A percentile compares a stretch with the other conserved stretches of the same genome.
Evolutionary conservation across 2,113 vertebrate species (phyloP).

Genomic region (Ellobius talpinus): DNA sequence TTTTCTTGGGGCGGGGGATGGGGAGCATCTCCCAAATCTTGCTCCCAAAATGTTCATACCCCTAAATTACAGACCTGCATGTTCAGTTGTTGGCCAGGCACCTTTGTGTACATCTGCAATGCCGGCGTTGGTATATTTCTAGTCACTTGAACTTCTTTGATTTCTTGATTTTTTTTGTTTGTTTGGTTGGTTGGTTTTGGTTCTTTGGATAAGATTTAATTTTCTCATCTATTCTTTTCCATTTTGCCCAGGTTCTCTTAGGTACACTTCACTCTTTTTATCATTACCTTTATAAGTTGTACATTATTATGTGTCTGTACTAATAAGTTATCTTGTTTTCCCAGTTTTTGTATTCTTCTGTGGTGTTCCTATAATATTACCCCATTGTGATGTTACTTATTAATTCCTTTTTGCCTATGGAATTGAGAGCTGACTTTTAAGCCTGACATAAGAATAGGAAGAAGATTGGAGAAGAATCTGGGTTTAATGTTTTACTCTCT

Average conservation of each 20-base stretch:
- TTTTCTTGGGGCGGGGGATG: neutral
- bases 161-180: neutral
- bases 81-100: neutral
- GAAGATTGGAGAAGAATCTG: neutral
- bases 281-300: neutral
- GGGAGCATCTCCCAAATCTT: neutral
- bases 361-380: neutral
- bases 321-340: neutral
- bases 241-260: neutral
- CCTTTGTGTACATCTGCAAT: neutral
- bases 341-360: neutral
- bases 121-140: neutral
- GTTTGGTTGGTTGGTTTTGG: neutral
- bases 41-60: neutral
- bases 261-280: neutral
- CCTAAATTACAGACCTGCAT: neutral
- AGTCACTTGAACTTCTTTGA: neutral
- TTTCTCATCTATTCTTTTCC: neutral
- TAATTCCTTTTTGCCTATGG: neutral
- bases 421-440: conserved; percentile 53
- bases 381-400: neutral
- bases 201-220: neutral
- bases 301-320: neutral
- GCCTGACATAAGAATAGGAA: neutral
- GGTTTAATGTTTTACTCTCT: neutral